phyloP scores from a whole-genome alignment of 2,113 vertebrate genomes.

The Neodon shergylaensis region DNA sequence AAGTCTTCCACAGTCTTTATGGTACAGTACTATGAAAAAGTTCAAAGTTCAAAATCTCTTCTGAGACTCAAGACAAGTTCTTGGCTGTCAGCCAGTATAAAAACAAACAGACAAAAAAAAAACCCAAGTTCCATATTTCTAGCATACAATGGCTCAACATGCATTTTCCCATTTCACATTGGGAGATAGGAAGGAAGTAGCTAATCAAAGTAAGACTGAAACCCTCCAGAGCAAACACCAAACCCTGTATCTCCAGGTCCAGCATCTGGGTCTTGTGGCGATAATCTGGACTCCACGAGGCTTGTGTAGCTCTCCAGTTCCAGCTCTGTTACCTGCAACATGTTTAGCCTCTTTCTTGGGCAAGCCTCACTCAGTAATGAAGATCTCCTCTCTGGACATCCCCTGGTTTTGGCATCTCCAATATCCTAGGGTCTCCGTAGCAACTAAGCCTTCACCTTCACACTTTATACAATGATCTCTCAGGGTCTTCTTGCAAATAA shows the following conservation, averaged over 20 bases:
- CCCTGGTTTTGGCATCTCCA: background rate
- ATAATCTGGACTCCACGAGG: background rate
- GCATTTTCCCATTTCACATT: no score
- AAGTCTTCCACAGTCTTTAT: background rate
- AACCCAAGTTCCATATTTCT: background rate
- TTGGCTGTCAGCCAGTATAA: background rate
- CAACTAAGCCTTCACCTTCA: no score
- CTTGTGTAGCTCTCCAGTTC: no score
- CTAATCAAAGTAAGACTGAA: background rate
- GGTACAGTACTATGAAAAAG: background rate
- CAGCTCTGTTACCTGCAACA: background rate
- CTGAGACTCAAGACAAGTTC: background rate
- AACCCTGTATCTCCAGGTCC: no score
- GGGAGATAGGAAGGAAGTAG: background rate
- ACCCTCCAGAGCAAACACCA: background rate
- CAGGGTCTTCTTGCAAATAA: background rate
- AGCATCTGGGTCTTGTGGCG: background rate
- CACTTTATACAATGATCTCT: background rate
- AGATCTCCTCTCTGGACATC: no score
- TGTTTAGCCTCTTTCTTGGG: background rate
- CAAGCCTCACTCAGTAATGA: background rate
- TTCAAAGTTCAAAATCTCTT: background rate
- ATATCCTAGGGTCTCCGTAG: background rate
- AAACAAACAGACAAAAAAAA: background rate
- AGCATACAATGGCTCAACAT: background rate